Base-by-base conservation (phyloP, 2,797 vertebrate genomes). In the Coccyzus lansbergi region DNA sequence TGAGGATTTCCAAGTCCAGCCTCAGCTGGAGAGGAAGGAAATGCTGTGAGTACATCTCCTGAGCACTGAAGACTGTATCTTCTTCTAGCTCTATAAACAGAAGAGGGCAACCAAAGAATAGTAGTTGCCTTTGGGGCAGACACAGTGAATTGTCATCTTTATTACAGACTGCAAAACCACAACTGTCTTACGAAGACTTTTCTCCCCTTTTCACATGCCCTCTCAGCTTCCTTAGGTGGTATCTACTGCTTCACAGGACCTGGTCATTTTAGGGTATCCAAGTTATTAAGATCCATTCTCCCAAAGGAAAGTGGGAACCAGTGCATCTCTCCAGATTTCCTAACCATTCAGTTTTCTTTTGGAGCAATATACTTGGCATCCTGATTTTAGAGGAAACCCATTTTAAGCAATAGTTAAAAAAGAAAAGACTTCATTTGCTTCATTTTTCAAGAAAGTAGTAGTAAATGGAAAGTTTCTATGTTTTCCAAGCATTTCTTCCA, bases 1-100 rank as follows among this genome's bases (percentile, higher is more conserved):
- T 0, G 1, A 36, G 7, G 3, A 4, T 21, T 7, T 6, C n/a
- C 2, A 2, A 58, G 15, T 62, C 29, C 29, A 76, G 15, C 10
- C 28, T 55, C 22, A 38, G 17, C n/a, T 75, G 34, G 14, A 83
- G 24, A 82, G 21, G 26, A 79, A 84, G 48, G 12, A 80, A 93
- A 52, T 58, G 26, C 21, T 69, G 14, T 51, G 28, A 55, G 10
- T 49, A 7, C 44, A 34, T 46, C 69, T 86, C 42, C 42, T 75
- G 44, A 84, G 18, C 13, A 74, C 26, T 3, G 8, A 25, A 75
- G 20, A 46, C 8, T 19, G 22, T 48, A 75, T 60, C 28, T 68
- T 91, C n/a, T 55, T 55, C 51, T 36, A 20, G 46, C 8, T 83
- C n/a, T 51, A 29, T 55, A 46, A 83, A 76, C 21, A 63, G 8